Evolutionary conservation across 2,797 vertebrate species (phyloP).

Genomic region (Sphenopsis melanotis): DNA sequence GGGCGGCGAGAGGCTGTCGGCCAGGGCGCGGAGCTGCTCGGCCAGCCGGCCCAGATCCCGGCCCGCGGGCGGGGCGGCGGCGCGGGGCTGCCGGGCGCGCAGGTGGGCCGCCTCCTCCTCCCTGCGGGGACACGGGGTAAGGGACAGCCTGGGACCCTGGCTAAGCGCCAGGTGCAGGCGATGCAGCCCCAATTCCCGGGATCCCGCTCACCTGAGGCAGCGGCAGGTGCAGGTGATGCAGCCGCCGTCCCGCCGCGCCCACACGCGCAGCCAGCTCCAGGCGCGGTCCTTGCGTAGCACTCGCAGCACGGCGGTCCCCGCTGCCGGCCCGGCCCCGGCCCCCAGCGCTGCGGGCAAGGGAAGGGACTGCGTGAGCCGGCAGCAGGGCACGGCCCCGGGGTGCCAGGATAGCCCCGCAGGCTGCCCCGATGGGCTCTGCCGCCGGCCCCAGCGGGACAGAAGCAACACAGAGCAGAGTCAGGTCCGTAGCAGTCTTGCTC

Average conservation of each 20-base stretch:
- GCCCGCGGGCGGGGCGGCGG: background rate
- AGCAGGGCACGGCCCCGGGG: no score
- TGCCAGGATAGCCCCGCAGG: rapidly evolving
- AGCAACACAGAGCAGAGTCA: rapidly evolving
- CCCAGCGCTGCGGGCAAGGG: background rate
- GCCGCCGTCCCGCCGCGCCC: slow-evolving; percentile 49
- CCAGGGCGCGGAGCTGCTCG: slow-evolving; percentile 82
- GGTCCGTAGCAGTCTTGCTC: rapidly evolving
- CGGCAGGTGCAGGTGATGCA: slow-evolving; percentile 76
- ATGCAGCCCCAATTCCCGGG: no score
- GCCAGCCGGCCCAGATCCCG: slow-evolving; percentile 78
- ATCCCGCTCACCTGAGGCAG: background rate
- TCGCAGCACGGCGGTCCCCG: slow-evolving; percentile 64
- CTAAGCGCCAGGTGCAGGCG: no score
- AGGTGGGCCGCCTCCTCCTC: slow-evolving; percentile 18
- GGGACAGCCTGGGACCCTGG: background rate
- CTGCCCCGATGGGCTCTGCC: rapidly evolving
- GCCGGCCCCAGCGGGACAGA: background rate
- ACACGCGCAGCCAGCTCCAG: slow-evolving; percentile 75
- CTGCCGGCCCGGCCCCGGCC: background rate
- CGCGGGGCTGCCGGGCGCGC: background rate
- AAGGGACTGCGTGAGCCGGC: background rate
- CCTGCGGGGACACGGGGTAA: background rate
- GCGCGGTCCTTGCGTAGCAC: slow-evolving; percentile 73
- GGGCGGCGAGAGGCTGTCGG: slow-evolving; percentile 72